Percentiles rank a stretch among this genome's conserved stretches.
Conservation (phyloP, 2,113 vertebrate genomes). For the Crocuta crocuta region DNA sequence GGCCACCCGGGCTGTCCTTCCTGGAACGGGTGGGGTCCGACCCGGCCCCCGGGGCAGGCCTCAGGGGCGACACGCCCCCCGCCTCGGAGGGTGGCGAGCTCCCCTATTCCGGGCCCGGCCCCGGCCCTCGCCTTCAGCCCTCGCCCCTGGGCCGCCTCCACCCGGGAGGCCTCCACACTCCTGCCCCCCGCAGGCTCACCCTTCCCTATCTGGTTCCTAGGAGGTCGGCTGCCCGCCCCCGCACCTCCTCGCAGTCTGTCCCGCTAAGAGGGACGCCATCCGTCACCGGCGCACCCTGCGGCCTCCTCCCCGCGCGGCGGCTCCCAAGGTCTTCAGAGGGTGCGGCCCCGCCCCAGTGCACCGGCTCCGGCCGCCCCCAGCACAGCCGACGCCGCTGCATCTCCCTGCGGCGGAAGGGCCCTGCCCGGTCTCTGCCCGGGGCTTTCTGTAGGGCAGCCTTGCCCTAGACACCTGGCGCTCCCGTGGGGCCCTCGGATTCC, state of each 20-base stretch:
- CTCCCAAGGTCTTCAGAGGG: neutral
- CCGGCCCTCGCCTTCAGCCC: neutral
- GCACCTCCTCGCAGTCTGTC: neutral
- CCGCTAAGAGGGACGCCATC: neutral
- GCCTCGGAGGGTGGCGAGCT: neutral
- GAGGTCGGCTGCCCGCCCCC: too few species aligned
- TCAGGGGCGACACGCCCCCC: neutral
- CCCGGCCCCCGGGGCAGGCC: neutral
- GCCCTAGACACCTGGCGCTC: neutral
- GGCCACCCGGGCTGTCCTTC: too few species aligned
- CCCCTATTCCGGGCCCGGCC: neutral
- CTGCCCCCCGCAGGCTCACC: too few species aligned
- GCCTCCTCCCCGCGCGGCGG: neutral
- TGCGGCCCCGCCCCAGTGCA: neutral
- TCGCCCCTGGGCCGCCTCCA: neutral
- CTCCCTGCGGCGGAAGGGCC: too few species aligned
- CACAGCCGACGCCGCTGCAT: neutral
- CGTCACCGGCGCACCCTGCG: neutral
- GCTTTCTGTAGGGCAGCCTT: neutral
- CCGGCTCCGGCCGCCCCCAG: neutral
- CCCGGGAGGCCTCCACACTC: neutral
- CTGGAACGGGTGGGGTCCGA: too few species aligned
- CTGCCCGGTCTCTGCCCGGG: neutral
- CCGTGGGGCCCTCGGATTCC: neutral
- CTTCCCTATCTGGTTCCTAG: neutral